Percentiles rank a stretch among this genome's conserved stretches.
These are phyloP conservation scores for Lethenteron camtschaticum DNA, from an alignment of 2,113 vertebrate species.

Conservation along the genomic window DNA sequence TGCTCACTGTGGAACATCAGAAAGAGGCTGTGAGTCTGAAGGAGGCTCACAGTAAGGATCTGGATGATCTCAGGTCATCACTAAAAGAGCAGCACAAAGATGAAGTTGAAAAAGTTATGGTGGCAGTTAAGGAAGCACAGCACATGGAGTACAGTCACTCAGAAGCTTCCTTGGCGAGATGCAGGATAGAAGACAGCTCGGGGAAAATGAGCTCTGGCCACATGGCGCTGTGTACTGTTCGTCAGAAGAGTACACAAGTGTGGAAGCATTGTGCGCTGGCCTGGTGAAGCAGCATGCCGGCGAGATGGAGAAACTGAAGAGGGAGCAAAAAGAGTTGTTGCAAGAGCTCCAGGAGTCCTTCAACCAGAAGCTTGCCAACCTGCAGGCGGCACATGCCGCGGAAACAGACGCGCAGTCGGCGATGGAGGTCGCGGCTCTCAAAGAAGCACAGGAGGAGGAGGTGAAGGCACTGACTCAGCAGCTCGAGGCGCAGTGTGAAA, in stretches of 20 bases:
- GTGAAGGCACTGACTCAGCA: constrained; percentile 19
- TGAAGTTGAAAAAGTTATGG: constrained; percentile 25
- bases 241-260: too few species aligned
- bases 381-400: constrained; percentile 32
- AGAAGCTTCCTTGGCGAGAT: not conserved
- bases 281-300: constrained; percentile 18
- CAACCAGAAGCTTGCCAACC: constrained; percentile 19
- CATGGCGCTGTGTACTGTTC: too few species aligned
- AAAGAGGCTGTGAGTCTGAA: not conserved
- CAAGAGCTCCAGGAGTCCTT: constrained; percentile 28
- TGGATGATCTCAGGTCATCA: constrained; percentile 3
- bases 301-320: constrained; percentile 25
- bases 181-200: too few species aligned
- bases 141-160: constrained; percentile 25
- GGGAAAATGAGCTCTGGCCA: too few species aligned
- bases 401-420: constrained; percentile 14
- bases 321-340: constrained; percentile 29
- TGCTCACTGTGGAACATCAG: constrained; percentile 1
- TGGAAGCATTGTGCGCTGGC: too few species aligned
- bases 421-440: constrained; percentile 20
- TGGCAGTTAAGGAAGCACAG: constrained; percentile 29
- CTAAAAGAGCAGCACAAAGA: not conserved
- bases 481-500: constrained; percentile 19
- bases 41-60: not conserved
- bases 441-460: constrained; percentile 20